Base-by-base conservation (phyloP, 2,113 vertebrate species). In the Malurus cyaneus region DNA sequence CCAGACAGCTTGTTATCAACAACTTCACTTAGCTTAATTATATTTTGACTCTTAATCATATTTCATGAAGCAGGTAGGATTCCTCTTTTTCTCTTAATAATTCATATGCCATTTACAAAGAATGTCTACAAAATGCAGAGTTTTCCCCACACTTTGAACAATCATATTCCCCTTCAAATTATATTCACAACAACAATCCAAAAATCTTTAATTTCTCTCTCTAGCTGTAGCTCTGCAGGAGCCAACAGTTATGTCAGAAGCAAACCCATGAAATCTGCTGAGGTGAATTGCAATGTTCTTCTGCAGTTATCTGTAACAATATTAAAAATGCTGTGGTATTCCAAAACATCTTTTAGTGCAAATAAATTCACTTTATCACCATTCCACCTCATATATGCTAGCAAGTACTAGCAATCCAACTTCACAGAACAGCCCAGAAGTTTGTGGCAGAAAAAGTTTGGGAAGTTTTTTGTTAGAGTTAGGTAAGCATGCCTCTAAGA, bases 1-100 rank as follows among this genome's bases (percentile, higher is more conserved):
- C 59, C 82, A 89, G 66, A 79, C 36, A 83, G 42, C 73, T 85
- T 80, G 32, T 53, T 96, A 74, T 69, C 80, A 84, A 65, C 50
- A 93, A 36, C 29, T 59, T 49, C 46, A 86, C 46, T 95, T 94
- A 82, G 56, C 70, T 92, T 92, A 95, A 92, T 94, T 88, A 84
- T 84, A 59, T 89, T 91, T 89, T 94, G 32, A 65, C 74, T 88
- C 39, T 89, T 70, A 79, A 76, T 88, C 77, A 73, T 52, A 31
- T 80, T 93, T 67, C 41, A 53, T 34, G 60, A 73, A 90, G 42
- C 18, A 89, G 29, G 24, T 41, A 87, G 36, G 16, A 59, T 52
- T 89, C 32, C 25, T 91, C 20, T 87, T 83, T 79, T 69, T 64
- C 81, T 82, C 11, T 34, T 79, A 62, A 73, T 73, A 92, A 88